A percentile compares a stretch with the other conserved stretches of the same genome.
Conservation (phyloP, 2,113 vertebrate species). For the Tamias sibiricus region DNA sequence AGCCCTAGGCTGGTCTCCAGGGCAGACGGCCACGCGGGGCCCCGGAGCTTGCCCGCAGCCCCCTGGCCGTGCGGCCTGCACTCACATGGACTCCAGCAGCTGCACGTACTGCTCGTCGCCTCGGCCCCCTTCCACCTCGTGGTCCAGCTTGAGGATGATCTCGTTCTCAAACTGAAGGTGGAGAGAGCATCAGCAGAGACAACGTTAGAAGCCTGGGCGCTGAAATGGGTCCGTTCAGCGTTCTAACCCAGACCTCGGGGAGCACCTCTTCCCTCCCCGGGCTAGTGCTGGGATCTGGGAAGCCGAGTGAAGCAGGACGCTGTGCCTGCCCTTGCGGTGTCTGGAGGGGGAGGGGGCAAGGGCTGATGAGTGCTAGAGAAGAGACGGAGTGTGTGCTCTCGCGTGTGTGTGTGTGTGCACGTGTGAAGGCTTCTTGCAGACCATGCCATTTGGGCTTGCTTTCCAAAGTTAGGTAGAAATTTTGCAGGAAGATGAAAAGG, state of each 20-base stretch:
- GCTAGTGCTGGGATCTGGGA: background rate
- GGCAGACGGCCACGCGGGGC: fast-evolving
- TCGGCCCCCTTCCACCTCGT: conserved; percentile 97
- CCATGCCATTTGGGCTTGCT: background rate
- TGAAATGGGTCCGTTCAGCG: background rate
- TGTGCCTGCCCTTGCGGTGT: background rate
- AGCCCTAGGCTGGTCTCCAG: background rate
- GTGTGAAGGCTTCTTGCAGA: background rate
- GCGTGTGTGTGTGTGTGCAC: too few relatives aligned
- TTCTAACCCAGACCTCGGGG: background rate
- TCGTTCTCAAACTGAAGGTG: conserved; percentile 96
- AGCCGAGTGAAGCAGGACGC: background rate
- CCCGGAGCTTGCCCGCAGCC: fast-evolving
- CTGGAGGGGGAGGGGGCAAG: background rate
- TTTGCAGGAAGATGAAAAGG: background rate
- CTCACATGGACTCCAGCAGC: conserved; percentile 96
- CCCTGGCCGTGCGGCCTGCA: background rate
- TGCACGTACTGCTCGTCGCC: conserved; percentile 97
- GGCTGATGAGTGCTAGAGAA: background rate
- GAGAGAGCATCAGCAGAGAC: background rate
- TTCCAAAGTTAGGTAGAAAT: background rate
- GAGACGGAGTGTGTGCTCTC: too few relatives aligned
- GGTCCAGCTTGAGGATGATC: conserved; percentile 98
- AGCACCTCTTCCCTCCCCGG: background rate
- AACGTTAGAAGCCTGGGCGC: background rate